Base-by-base conservation (phyloP, 2,797 vertebrate species). In the Typhlichthys subterraneus region DNA sequence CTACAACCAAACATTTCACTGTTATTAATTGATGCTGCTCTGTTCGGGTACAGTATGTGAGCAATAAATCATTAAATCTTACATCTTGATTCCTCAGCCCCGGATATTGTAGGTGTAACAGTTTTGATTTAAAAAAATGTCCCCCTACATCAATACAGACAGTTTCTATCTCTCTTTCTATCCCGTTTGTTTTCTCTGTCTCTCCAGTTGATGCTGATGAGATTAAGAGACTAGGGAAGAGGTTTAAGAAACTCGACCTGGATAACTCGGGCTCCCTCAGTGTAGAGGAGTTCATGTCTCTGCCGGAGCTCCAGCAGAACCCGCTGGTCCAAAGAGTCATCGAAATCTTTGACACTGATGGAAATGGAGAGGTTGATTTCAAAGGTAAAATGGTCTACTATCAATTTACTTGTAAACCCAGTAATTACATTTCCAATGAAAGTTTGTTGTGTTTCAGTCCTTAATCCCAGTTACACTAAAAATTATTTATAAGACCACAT, bases 201-300 rank as follows among this genome's bases (percentile, higher is more conserved):
- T 56, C 60, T 71, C 45, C 80, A 96, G 95, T 99, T 79, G 98
- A 99, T 91, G 96, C 97, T 73, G 98, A 99, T 94, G 97, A 99
- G 94, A 99, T 99, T 92, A 99, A 99, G 93, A 94, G 98, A 90
- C 94, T 99, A 93, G 97, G 97, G 65, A 99, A 99, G 90, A 92
- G 98, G 83, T 99, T 99, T 93, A 99, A 99, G 93, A 99, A 99
- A 88, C 97, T 99, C 52, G 97, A 99, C 93, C 95, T 99, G 88
- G 97, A 99, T 93, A 99, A 99, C 91, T 99, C 97, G 0, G 97
- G 97, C 74, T 99, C 98, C n/a, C 91, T 99, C 88, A 99, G 98
- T 0, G 98, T 99, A 85, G 97, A 99, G 85, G 98, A 99, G 90
- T 99, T 99, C 89, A 99, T 99, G 98, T 99, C 96, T 58, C 87